A percentile compares a stretch with the other conserved stretches of the same genome.
phyloP scores from a whole-genome alignment of 2,888 invertebrate genomes.

The Thymelicus sylvestris region DNA sequence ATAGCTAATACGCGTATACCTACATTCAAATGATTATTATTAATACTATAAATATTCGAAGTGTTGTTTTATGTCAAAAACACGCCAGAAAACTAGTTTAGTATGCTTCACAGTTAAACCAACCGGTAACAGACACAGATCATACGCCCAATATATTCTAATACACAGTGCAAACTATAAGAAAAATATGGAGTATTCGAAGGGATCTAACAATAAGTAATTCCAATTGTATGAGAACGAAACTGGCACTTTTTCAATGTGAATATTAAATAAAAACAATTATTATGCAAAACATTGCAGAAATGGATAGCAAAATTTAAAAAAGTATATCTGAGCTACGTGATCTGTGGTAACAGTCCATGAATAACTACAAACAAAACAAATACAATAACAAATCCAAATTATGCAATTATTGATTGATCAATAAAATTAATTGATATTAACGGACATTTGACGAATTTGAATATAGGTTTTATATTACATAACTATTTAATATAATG shows the following conservation, averaged over 20 bases:
- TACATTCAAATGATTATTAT: constrained; percentile 8
- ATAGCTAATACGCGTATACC: not conserved
- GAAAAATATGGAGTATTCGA: not conserved
- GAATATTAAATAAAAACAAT: not conserved
- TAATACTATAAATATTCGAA: constrained; percentile 6
- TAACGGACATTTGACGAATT: too few relatives aligned
- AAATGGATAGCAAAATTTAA: not conserved
- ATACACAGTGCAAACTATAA: not conserved
- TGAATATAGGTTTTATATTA: too few relatives aligned
- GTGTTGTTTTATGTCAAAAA: not conserved
- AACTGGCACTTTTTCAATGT: not conserved
- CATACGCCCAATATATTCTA: not conserved
- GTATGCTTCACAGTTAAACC: not conserved
- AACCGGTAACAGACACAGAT: constrained; percentile 8
- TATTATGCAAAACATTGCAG: not conserved
- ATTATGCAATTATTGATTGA: constrained; percentile 5
- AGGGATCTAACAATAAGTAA: not conserved
- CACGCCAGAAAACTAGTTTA: not conserved
- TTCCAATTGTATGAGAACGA: not conserved
- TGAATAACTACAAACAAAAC: constrained; percentile 24
- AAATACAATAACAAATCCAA: constrained; percentile 23
- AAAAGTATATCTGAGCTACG: not conserved
- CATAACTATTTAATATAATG: not conserved
- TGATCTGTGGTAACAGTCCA: constrained; percentile 15
- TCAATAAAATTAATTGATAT: not conserved